A percentile compares a stretch with the other conserved stretches of the same genome.
Evolutionary conservation across 1,140 invertebrate species (phyloP).

Genomic region (Drosophila saltans): DNA sequence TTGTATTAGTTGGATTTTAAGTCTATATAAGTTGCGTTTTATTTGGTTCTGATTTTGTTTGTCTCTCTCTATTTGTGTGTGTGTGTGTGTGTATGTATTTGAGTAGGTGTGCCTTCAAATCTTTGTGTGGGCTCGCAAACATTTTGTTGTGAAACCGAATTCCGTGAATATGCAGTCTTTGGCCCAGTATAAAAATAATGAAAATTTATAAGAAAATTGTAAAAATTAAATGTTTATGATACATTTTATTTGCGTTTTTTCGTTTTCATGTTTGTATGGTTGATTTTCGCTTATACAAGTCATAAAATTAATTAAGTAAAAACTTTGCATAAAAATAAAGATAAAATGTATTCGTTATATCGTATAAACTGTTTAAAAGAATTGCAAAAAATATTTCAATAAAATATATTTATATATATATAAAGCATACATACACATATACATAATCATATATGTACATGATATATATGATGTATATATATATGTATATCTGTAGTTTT

Average conservation of each 20-base stretch:
- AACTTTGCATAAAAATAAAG: conserved; percentile 73
- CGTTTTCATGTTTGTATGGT: conserved; percentile 43
- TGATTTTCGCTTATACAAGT: conserved; percentile 55
- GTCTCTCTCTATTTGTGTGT: conserved; percentile 16
- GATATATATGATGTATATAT: neutral
- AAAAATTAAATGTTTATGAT: conserved; percentile 58
- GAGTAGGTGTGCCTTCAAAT: neutral
- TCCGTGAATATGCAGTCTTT: conserved; percentile 56
- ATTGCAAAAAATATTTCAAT: conserved; percentile 60
- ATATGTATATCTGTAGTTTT: conserved; percentile 33
- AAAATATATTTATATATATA: conserved; percentile 38
- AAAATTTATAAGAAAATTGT: conserved; percentile 7
- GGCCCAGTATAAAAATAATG: conserved; percentile 17
- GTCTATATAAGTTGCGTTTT: conserved; percentile 69
- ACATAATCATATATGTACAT: neutral
- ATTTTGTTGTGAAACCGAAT: conserved; percentile 65
- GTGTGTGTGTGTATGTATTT: neutral
- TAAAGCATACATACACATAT: conserved; percentile 38
- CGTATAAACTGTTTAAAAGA: conserved; percentile 33
- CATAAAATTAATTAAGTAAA: conserved; percentile 79
- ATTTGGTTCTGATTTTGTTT: conserved; percentile 60
- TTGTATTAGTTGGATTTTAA: conserved; percentile 52
- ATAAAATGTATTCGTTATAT: conserved; percentile 58
- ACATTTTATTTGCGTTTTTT: conserved; percentile 70
- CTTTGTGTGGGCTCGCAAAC: conserved; percentile 52